Evolutionary conservation across 2,797 vertebrate species (phyloP).

Genomic region (Neosilurus mollespiculum): DNA sequence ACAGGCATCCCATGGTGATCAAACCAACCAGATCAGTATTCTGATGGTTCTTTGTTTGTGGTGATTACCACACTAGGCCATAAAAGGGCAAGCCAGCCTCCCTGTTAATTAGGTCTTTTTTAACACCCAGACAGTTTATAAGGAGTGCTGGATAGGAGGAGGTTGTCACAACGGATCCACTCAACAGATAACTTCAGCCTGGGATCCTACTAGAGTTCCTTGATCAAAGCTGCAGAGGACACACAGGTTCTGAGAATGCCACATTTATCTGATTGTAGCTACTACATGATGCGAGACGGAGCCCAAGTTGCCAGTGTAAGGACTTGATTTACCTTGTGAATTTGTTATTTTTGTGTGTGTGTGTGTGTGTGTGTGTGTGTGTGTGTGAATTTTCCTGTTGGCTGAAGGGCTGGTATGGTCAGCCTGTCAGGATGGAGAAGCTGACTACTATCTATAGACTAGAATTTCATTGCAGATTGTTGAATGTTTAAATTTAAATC

Average conservation of each 20-base stretch:
- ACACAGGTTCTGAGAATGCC: slow-evolving; percentile 73
- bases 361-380: neutral
- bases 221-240: slow-evolving; percentile 59
- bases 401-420: neutral
- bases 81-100: slow-evolving; percentile 77
- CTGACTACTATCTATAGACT: neutral
- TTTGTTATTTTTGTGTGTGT: neutral
- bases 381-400: neutral
- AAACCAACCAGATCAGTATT: slow-evolving; percentile 76
- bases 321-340: slow-evolving; percentile 27
- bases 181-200: slow-evolving; percentile 55
- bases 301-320: slow-evolving; percentile 74
- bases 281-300: slow-evolving; percentile 78
- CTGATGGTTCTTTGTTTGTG: slow-evolving; percentile 81
- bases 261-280: slow-evolving; percentile 81
- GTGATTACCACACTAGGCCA: slow-evolving; percentile 75
- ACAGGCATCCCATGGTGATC: slow-evolving; percentile 79
- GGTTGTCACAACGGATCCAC: slow-evolving; percentile 58
- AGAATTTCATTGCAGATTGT: neutral
- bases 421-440: neutral
- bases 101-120: slow-evolving; percentile 80
- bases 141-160: slow-evolving; percentile 56
- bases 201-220: slow-evolving; percentile 56
- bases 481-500: neutral
- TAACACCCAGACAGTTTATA: slow-evolving; percentile 73